Base-by-base conservation (phyloP, 2,797 vertebrate genomes). In the Arnoldichthys spilopterus region DNA sequence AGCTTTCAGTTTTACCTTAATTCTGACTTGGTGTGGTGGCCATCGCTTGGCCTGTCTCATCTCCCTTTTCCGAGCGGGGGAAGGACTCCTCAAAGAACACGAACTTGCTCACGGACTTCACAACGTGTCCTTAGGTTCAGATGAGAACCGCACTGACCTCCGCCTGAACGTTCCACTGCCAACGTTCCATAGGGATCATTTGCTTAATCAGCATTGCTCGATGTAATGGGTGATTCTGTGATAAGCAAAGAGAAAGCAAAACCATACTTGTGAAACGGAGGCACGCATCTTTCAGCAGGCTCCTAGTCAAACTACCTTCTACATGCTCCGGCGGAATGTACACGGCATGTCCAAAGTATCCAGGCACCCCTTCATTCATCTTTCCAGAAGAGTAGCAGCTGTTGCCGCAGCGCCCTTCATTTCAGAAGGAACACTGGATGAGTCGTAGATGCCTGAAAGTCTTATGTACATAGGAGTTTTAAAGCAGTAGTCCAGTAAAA, bases 121-220 rank as follows among this genome's bases (percentile, higher is more conserved):
- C 11, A 69, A 54, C 80, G 59, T 62, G 18, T 32, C 56, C 62
- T 16, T 37, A 4, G 40, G 66, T 18, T 70, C 47, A 13, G 18
- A 53, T 34, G n/a, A 22, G 67, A 20, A 49, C 13, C 13, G 4
- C 6, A n/a, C 47, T 72, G 80, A 45, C 51, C 79, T 83, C 63
- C 54, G 75, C 77, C 79, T 71, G 28, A 63, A 67, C 76, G 59
- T 71, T 54, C 75, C 20, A n/a, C n/a, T n/a, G n/a, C n/a, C n/a
- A n/a, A n/a, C n/a, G n/a, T n/a, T n/a, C n/a, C n/a, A n/a, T n/a
- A n/a, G n/a, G n/a, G n/a, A n/a, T n/a, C 13, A 49, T 45, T 68
- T 26, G 7, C 13, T 68, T 68, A 68, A 68, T 68, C 22, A 47
- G 40, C 40, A 68, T 2, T 28, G 1, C 63, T 49, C 15, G 24